These are phyloP conservation scores for Ascidia mentula DNA, from an alignment of 23 tunicate genomes.

Conservation along the genomic window DNA sequence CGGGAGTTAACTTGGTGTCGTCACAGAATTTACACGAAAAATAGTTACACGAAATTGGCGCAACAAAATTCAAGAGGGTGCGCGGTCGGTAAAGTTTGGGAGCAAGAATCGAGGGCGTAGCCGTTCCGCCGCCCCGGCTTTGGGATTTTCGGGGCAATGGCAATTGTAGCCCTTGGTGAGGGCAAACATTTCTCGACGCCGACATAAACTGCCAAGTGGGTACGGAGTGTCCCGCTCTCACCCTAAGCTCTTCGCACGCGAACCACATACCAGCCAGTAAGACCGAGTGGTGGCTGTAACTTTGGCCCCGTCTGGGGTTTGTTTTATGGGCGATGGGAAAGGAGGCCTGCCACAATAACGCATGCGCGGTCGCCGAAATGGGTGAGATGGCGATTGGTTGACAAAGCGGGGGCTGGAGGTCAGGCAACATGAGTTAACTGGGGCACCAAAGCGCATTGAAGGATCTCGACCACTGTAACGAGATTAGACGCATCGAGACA, in stretches of 20 bases:
- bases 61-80: no score
- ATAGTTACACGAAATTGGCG: background rate
- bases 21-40: background rate
- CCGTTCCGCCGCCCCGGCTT: background rate
- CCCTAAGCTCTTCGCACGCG: slow-evolving; percentile 21
- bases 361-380: background rate
- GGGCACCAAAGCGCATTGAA: slow-evolving; percentile 8
- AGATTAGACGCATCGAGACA: slow-evolving; percentile 1
- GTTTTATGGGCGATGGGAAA: background rate
- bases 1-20: slow-evolving; percentile 3
- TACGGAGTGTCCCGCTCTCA: background rate
- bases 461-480: background rate
- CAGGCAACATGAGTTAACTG: background rate
- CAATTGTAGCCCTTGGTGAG: background rate
- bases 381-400: slow-evolving; percentile 4
- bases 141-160: background rate
- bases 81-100: no score
- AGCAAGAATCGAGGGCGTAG: background rate
- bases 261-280: slow-evolving; percentile 24
- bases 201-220: background rate
- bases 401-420: background rate
- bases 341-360: background rate
- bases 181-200: background rate
- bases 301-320: slow-evolving; percentile 6
- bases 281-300: background rate